Evolutionary conservation across 92 coral and sea anemone genomes (phyloP), one percentile per base, ranked within the genome.

Genomic region (Diadumene lineata): DNA sequence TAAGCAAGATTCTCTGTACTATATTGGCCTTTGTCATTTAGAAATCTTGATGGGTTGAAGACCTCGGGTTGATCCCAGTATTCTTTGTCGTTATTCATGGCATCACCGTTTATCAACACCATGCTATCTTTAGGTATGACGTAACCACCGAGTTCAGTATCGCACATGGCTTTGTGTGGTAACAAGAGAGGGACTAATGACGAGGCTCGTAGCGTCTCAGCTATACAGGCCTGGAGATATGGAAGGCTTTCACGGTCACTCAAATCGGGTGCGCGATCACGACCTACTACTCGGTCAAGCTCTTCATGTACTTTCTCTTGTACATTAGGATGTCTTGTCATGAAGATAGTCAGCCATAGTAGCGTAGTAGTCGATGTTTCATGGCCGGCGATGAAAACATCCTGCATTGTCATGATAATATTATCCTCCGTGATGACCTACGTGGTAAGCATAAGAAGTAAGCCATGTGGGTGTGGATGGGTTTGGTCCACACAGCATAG

Each of bases 311-410:
- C 62, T 57, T 67, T 83, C 43, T 70, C 72, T 71, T 89, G 94
- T 27, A 81, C 70, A 30, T 79, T 74, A 24, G 85, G 90, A 71
- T 89, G 76, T 30, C 80, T 75, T 7, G 76, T 77, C 6, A 89
- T 82, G 76, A 60, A 78, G 11, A 76, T 81, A 33, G 85, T 48
- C 17, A 80, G 68, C 94, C 94, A 89, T 11, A 88, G 83, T 4
- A 85, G 66, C 1, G 89, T 76, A 6, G 94, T 82, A 6, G 85
- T 80, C n/a, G 87, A 85, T 26, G 93, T 89, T 43, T 89, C 88
- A 33, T 80, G 72, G 2, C 94, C 94, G 31, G 90, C 93, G 26
- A 85, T 74, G 68, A 89, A 89, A 44, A 79, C 68, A 69, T 89
- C 94, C 65, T 77, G 86, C 31, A 89, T 48, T 55, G 85, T 82